phyloP scores from a whole-genome alignment of 2,797 vertebrate genomes.

The Sphenopsis melanotis region DNA sequence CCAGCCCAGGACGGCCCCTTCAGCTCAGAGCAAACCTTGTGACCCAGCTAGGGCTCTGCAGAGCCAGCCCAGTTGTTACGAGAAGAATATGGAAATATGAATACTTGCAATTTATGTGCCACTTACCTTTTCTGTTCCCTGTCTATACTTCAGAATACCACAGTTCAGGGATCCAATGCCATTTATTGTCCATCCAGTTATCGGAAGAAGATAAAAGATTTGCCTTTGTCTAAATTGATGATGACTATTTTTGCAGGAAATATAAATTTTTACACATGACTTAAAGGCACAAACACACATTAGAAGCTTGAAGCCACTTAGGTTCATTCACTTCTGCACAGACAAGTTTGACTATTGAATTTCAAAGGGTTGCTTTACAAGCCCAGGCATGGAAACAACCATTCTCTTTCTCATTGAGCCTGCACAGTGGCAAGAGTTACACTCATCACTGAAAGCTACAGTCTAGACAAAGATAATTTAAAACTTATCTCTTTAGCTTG shows the following conservation, averaged over 20 bases:
- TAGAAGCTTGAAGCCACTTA: neutral
- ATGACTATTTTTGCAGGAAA: neutral
- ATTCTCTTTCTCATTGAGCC: neutral
- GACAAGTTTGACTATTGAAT: neutral
- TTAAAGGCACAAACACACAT: neutral
- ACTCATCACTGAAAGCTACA: neutral
- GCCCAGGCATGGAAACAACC: neutral
- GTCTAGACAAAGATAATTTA: neutral
- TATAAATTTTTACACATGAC: neutral
- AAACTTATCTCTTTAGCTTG: neutral
- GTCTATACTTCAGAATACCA: neutral
- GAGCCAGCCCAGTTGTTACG: neutral
- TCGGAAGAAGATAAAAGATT: neutral
- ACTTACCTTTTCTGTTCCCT: neutral
- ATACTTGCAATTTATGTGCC: neutral
- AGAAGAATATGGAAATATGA: neutral
- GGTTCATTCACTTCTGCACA: neutral
- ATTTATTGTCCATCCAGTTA: neutral
- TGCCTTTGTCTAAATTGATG: neutral
- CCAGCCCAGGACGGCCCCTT: rapidly evolving
- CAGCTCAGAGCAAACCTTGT: neutral
- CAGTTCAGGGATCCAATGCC: neutral
- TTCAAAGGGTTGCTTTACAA: conserved; percentile 19
- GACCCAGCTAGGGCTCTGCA: neutral
- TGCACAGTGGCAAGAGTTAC: neutral